Base-by-base conservation (phyloP, 2,888 invertebrate species). In the Eudasyphora cyanicolor region DNA sequence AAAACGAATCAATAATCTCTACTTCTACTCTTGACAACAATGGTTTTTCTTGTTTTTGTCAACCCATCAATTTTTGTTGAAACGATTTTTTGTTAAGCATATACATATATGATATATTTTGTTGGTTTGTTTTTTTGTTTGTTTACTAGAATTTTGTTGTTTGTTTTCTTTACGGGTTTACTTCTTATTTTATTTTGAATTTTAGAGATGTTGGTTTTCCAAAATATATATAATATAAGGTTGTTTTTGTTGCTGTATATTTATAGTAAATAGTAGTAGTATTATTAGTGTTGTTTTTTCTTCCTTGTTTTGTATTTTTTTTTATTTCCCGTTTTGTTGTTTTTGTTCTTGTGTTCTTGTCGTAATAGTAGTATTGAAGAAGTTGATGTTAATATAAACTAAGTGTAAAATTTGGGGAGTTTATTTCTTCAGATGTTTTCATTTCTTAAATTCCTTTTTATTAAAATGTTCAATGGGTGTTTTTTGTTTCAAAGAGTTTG, bases 221-320 rank as follows among this genome's bases (percentile, higher is more conserved):
- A n/a, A 29, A 73, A 73, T 60, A 69, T 57, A 69, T 45, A 51
- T 57, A n/a, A 51, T 51, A 21, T 51, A 51, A 38, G 38, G 7
- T 17, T 70, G 1, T 51, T 64, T 77, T n/a, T n/a, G n/a, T n/a
- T n/a, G n/a, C n/a, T 51, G 42, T 24, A 27, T 67, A n/a, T 49
- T 24, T 35, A 17, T 75, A 79, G 27, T 82, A 82, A 76, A 82
- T 76, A 38, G 60, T 79, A 76, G 60, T 82, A 75, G 75, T 64
- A 38, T 14, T 45, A 45, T 10, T 45, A 45, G 45, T 45, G 51
- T 38, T 21, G 64, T 71, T 38, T 71, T 73, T 57, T 42, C 54
- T 12, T 14, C n/a, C 14, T 32, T 29, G 2, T 51, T 70, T 51
- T 51, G 5, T 14, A 45, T 45, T 45, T 45, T 45, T 45, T 12